These are phyloP conservation scores for Parascotia fuliginaria DNA, from an alignment of 2,888 invertebrate species.

Conservation along the genomic window DNA sequence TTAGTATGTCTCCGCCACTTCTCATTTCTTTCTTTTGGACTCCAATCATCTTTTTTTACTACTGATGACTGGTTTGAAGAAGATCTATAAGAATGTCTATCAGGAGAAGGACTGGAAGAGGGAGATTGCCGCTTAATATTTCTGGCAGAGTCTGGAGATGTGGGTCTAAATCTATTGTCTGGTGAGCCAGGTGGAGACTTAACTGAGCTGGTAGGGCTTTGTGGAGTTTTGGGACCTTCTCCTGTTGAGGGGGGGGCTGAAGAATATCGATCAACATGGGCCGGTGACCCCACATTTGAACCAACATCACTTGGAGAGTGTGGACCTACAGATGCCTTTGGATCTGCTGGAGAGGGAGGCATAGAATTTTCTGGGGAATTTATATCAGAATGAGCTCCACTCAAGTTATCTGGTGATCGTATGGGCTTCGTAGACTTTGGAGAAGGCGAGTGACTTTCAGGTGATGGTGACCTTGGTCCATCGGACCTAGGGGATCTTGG, in stretches of 20 bases:
- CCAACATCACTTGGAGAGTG: conserved; percentile 72
- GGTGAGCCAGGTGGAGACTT: conserved; percentile 67
- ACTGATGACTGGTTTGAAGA: conserved; percentile 55
- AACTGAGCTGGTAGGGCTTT: conserved; percentile 63
- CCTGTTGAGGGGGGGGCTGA: conserved; percentile 57
- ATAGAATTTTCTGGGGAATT: conserved; percentile 80
- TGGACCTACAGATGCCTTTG: conserved; percentile 79
- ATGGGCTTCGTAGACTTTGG: conserved; percentile 50
- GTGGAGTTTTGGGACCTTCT: conserved; percentile 75
- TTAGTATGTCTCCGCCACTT: conserved; percentile 79
- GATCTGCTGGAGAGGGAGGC: conserved; percentile 67
- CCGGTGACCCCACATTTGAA: conserved; percentile 64
- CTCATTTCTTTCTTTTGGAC: conserved; percentile 63
- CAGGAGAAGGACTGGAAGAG: conserved; percentile 71
- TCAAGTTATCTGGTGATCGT: conserved; percentile 71
- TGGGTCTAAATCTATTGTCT: conserved; percentile 63
- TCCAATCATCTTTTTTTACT: conserved; percentile 67
- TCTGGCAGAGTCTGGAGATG: conserved; percentile 67
- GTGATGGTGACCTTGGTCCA: conserved; percentile 67
- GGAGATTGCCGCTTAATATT: conserved; percentile 57
- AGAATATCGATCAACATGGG: conserved; percentile 59
- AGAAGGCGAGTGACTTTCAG: conserved; percentile 59
- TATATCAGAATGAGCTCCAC: conserved; percentile 76
- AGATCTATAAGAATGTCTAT: conserved; percentile 62
- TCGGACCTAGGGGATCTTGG: conserved; percentile 42